Evolutionary conservation across 2,888 invertebrate species (phyloP).

Genomic region (Calameuta idolon): DNA sequence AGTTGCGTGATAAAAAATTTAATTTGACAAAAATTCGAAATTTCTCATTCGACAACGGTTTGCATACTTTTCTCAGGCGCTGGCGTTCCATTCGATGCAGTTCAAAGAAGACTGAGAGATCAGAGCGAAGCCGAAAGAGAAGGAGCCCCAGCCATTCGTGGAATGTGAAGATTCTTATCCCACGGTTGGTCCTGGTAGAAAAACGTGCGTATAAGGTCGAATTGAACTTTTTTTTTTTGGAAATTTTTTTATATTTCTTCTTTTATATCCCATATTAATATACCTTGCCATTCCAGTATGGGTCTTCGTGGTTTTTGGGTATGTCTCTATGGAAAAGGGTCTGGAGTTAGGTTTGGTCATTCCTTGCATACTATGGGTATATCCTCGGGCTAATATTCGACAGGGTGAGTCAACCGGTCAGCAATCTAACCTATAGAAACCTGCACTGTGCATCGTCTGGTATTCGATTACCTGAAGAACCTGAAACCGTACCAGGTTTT

Average conservation of each 20-base stretch:
- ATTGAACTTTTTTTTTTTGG: not conserved
- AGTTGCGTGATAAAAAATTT: not conserved
- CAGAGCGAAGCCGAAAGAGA: not conserved
- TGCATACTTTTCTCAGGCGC: not conserved
- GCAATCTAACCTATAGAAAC: conserved; percentile 36
- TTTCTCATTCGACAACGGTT: not conserved
- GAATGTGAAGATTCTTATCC: conserved; percentile 42
- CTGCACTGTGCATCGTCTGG: conserved; percentile 30
- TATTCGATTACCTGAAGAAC: conserved; percentile 42
- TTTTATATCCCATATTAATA: not conserved
- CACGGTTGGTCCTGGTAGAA: conserved; percentile 30
- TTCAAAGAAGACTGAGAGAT: not conserved
- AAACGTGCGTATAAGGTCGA: conserved; percentile 23
- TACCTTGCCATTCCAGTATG: not conserved
- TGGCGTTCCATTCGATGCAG: not conserved
- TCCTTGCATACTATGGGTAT: not conserved
- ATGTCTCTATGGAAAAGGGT: not conserved
- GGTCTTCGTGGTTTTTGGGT: conserved; percentile 35
- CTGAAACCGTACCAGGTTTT: conserved; percentile 11
- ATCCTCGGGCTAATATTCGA: not conserved
- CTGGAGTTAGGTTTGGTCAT: not conserved
- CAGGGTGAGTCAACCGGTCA: conserved; percentile 39
- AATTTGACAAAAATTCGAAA: not conserved
- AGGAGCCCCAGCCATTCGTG: conserved; percentile 20
- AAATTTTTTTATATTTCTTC: not conserved